Evolutionary conservation across 2,113 vertebrate species (phyloP).

Genomic region (Strix uralensis): DNA sequence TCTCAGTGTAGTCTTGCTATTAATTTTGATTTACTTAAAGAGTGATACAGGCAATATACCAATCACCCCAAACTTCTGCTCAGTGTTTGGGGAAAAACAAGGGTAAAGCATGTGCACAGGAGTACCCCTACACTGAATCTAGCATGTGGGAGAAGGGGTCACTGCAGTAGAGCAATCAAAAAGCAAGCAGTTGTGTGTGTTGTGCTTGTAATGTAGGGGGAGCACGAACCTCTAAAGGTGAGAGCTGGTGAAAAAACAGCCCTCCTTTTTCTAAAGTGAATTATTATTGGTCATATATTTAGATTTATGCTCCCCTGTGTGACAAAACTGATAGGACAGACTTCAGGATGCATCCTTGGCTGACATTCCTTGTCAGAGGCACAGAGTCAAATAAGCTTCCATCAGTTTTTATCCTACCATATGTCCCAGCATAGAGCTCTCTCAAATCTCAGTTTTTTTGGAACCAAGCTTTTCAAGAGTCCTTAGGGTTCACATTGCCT

Average conservation of each 20-base stretch:
- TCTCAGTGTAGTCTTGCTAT: not conserved
- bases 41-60: not conserved
- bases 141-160: not conserved
- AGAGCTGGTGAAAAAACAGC: not conserved
- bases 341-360: not conserved
- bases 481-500: not conserved
- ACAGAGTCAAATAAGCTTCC: not conserved
- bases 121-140: not conserved
- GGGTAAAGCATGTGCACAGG: not conserved
- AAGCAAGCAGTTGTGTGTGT: not conserved
- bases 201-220: fast-evolving
- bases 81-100: not conserved
- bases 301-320: not conserved
- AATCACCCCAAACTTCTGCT: not conserved
- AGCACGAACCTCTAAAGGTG: not conserved
- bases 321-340: not conserved
- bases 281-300: not conserved
- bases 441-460: not conserved
- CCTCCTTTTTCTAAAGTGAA: not conserved
- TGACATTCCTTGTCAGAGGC: not conserved
- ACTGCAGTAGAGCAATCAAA: not conserved
- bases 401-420: not conserved
- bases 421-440: not conserved
- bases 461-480: not conserved
- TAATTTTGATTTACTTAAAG: not conserved